Percentiles rank a stretch among this genome's conserved stretches.
Evolutionary conservation across 2,888 invertebrate genomes (phyloP).

Genomic region (Eupithecia insigniata): DNA sequence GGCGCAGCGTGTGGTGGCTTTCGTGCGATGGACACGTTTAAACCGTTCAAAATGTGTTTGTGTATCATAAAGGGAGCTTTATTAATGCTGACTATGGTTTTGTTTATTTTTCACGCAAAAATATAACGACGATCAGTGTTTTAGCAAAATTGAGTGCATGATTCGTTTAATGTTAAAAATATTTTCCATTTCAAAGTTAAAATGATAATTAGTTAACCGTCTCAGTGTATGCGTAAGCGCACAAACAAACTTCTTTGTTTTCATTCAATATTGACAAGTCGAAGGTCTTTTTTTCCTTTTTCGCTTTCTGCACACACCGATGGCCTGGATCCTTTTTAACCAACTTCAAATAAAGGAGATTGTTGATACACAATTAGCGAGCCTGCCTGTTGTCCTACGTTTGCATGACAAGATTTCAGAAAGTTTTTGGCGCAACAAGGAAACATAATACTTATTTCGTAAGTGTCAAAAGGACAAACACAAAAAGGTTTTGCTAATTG

Average conservation of each 20-base stretch:
- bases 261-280: constrained; percentile 69
- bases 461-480: constrained; percentile 19
- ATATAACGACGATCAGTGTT: background rate
- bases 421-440: constrained; percentile 9
- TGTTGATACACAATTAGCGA: constrained; percentile 34
- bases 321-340: constrained; percentile 34
- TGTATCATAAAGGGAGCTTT: constrained; percentile 51
- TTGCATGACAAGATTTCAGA: constrained; percentile 20
- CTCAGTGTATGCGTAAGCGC: constrained; percentile 34
- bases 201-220: constrained; percentile 22
- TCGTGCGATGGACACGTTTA: constrained; percentile 34
- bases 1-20: constrained; percentile 58
- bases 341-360: constrained; percentile 30
- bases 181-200: constrained; percentile 39
- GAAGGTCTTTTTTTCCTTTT: constrained; percentile 30
- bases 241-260: constrained; percentile 60
- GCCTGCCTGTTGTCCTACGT: constrained; percentile 19
- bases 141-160: background rate
- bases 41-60: constrained; percentile 45
- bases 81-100: constrained; percentile 40
- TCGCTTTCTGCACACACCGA: constrained; percentile 36
- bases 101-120: constrained; percentile 17
- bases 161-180: background rate
- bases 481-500: constrained; percentile 12
- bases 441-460: constrained; percentile 1